Evolutionary conservation across 2,113 vertebrate species (phyloP).

Genomic region (Arvicanthis niloticus): DNA sequence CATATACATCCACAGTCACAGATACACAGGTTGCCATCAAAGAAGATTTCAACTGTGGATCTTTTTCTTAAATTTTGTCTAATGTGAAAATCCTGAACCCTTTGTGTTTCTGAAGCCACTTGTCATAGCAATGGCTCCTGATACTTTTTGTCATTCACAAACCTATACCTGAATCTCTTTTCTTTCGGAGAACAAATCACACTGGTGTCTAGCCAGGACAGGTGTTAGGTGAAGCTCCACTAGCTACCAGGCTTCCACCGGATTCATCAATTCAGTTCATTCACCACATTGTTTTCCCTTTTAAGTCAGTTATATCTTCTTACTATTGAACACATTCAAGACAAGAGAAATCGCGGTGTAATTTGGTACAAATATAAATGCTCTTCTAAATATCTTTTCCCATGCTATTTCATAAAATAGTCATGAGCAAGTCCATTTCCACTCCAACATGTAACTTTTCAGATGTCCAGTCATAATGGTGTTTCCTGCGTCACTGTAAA

Average conservation of each 20-base stretch:
- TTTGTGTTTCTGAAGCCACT: conserved; percentile 45
- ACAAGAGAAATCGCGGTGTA: neutral
- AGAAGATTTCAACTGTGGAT: conserved; percentile 3
- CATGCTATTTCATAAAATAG: neutral
- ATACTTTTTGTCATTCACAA: neutral
- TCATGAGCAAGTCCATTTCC: neutral
- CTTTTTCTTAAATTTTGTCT: conserved; percentile 37
- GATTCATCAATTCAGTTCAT: neutral
- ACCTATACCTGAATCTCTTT: neutral
- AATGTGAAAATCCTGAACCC: conserved; percentile 27
- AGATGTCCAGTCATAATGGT: neutral
- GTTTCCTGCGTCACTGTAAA: neutral
- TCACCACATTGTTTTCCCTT: neutral
- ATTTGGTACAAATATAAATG: neutral
- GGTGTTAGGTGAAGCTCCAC: neutral
- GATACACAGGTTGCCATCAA: neutral
- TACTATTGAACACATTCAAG: neutral
- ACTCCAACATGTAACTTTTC: fast-evolving
- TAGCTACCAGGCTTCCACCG: neutral
- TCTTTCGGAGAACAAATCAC: neutral
- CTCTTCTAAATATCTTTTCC: neutral
- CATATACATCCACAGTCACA: neutral
- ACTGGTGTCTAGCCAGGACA: neutral
- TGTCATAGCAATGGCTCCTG: neutral
- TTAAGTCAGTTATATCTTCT: neutral